Evolutionary conservation across 1,140 invertebrate species (phyloP).

Genomic region (Hetaerina americana): DNA sequence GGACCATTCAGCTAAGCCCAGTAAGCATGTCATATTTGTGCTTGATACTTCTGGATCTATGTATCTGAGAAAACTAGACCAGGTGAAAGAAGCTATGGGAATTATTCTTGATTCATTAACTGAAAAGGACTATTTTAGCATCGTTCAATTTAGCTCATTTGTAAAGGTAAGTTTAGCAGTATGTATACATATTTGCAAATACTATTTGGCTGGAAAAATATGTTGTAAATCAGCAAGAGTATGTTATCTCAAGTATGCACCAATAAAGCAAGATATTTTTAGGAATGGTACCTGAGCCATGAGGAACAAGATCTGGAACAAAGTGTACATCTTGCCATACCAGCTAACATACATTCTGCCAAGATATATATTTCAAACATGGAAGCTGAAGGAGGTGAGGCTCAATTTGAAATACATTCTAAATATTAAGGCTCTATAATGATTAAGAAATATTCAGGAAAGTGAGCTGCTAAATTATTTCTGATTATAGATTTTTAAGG

Average conservation of each 20-base stretch:
- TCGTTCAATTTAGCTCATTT: slow-evolving; percentile 43
- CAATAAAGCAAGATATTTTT: neutral
- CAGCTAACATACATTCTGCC: slow-evolving; percentile 17
- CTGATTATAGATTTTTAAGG: no score
- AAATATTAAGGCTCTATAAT: no score
- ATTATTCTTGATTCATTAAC: slow-evolving; percentile 46
- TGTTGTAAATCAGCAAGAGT: no score
- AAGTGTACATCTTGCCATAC: slow-evolving; percentile 15
- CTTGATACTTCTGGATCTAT: slow-evolving; percentile 35
- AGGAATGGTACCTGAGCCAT: no score
- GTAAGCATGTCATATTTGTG: slow-evolving; percentile 35
- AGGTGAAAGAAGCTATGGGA: slow-evolving; percentile 52
- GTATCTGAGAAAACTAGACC: slow-evolving; percentile 32
- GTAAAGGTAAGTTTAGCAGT: slow-evolving; percentile 35
- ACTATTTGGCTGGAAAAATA: neutral
- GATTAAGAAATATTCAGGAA: no score
- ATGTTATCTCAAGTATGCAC: no score
- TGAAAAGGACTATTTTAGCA: slow-evolving; percentile 47
- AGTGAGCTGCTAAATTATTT: no score
- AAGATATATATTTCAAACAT: slow-evolving; percentile 17
- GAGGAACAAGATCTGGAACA: no score
- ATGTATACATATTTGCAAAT: slow-evolving; percentile 5
- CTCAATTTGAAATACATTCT: no score
- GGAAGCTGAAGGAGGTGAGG: slow-evolving; percentile 17
- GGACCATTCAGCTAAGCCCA: no score